phyloP scores from a whole-genome alignment of 1,140 invertebrate species.

The Delia radicum region DNA sequence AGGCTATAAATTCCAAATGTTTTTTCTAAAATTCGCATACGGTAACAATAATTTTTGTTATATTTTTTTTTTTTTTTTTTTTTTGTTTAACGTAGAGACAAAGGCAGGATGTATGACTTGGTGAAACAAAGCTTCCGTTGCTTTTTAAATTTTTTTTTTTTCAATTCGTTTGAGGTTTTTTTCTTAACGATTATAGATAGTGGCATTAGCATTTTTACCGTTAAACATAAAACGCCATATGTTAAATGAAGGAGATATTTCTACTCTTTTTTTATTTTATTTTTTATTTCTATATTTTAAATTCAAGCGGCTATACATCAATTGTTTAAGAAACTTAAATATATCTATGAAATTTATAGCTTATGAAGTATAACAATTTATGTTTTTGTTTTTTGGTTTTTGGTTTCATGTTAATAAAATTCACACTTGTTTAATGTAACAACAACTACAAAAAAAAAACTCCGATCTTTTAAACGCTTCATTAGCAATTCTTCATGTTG shows the following conservation, averaged over 20 bases:
- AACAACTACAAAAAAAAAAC: not conserved
- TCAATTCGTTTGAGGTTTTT: no score
- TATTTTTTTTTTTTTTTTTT: no score
- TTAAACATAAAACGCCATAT: not conserved
- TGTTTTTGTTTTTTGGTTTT: not conserved
- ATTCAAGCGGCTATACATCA: not conserved
- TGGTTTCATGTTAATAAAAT: not conserved
- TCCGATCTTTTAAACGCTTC: constrained; percentile 12
- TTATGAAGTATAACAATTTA: not conserved
- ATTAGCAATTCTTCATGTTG: constrained; percentile 1
- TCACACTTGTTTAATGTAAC: not conserved
- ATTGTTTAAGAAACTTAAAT: constrained; percentile 8
- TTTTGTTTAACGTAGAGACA: not conserved
- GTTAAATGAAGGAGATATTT: constrained; percentile 2
- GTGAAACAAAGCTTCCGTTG: constrained; percentile 14
- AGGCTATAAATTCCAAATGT: constrained; percentile 20
- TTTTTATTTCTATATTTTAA: not conserved
- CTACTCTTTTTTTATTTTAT: not conserved
- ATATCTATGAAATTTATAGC: constrained; percentile 1
- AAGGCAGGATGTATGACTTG: constrained; percentile 10
- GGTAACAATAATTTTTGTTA: not conserved
- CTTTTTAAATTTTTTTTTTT: not conserved
- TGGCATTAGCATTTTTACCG: constrained; percentile 21
- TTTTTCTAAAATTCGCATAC: not conserved
- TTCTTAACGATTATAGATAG: constrained; percentile 19